Conservation (phyloP, 2,888 invertebrate species). For the Drosophila colorata region DNA sequence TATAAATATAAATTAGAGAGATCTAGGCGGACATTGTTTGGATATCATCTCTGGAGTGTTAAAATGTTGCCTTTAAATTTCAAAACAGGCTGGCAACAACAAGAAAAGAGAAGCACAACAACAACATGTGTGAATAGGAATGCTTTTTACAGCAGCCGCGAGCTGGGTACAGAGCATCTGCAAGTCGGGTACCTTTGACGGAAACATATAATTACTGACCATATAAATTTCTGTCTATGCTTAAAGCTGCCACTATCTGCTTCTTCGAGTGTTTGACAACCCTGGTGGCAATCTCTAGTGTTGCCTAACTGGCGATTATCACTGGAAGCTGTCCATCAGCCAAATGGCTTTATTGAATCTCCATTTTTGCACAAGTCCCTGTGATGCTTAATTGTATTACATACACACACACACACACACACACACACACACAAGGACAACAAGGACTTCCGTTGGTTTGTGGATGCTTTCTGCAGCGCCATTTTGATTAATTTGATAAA, state of each 20-base stretch:
- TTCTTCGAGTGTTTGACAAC: slow-evolving; percentile 17
- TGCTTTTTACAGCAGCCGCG: background rate
- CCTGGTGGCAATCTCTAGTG: slow-evolving; percentile 27
- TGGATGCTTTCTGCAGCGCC: slow-evolving; percentile 49
- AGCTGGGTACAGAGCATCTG: background rate
- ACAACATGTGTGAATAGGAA: no score
- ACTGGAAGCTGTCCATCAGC: slow-evolving; percentile 41
- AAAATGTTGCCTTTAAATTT: no score
- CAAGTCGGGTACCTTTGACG: background rate
- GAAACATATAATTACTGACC: background rate
- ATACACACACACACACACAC: slow-evolving; percentile 31
- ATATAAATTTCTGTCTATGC: background rate
- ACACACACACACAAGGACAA: slow-evolving; percentile 21
- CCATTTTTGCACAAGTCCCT: slow-evolving; percentile 64
- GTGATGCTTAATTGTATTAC: slow-evolving; percentile 73
- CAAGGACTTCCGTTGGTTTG: slow-evolving; percentile 58
- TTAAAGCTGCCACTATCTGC: background rate
- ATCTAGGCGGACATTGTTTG: no score
- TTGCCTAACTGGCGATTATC: slow-evolving; percentile 64
- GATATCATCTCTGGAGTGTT: no score
- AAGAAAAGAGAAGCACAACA: no score
- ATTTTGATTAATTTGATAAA: slow-evolving; percentile 83
- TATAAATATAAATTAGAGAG: no score
- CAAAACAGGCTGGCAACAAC: no score
- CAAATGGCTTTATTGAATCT: slow-evolving; percentile 81